Base-by-base conservation (phyloP, 2,797 vertebrate species). In the Serranus cabrilla region DNA sequence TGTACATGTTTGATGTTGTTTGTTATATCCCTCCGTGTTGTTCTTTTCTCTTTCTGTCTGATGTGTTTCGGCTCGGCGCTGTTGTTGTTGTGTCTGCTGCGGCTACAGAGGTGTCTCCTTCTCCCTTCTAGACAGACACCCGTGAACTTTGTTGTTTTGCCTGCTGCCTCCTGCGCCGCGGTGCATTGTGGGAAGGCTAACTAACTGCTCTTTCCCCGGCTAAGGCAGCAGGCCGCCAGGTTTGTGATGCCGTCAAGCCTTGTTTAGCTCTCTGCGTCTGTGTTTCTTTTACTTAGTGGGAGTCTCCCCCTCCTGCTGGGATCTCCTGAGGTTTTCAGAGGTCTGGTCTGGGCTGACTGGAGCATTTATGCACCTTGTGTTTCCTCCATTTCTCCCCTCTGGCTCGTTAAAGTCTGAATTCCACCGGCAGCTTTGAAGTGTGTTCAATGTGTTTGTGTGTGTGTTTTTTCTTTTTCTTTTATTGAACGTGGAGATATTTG, bases 341-440 rank as follows among this genome's bases (percentile, higher is more conserved):
- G 81, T 87, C 88, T 87, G 78, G 74, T 79, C 78, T 78, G 55
- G 73, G 72, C 84, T 52, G 63, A 86, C 81, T 81, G 78, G 57
- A 83, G 78, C 81, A 46, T 87, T 89, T 87, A 75, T 84, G 83
- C 89, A 92, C 86, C 87, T 93, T 87, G 85, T 88, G 75, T 87
- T 87, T 82, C 85, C 87, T 71, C 49, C 79, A 7, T 85, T 79
- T 81, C 87, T 82, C 84, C 86, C 87, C 76, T 80, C 84, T 79
- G 76, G 89, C 91, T 92, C 63, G 82, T 94, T 91, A 91, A 93
- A 93, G 62, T 76, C 84, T 57, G 78, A 91, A 93, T 94, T 94
- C 92, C 92, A 74, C 46, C 63, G 7, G 14, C 56, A 18, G 70
- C 94, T 94, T 94, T 95, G 93, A 94, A 93, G 93, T 92, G 83